phyloP scores from a whole-genome alignment of 2,888 invertebrate genomes.

The Tiliacea citrago region DNA sequence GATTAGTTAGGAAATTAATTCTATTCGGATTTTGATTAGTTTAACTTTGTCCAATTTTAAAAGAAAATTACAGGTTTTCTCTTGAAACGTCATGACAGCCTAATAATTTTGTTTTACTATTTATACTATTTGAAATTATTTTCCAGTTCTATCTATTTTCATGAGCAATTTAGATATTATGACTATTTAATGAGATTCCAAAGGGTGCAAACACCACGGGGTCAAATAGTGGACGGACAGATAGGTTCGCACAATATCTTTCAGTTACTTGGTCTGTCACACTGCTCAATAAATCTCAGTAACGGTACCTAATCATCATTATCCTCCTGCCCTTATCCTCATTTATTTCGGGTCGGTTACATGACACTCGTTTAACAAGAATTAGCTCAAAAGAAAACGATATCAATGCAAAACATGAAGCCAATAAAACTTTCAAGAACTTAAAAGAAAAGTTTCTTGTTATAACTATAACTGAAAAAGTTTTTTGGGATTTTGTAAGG shows the following conservation, averaged over 20 bases:
- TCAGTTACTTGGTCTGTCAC: not conserved
- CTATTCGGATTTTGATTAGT: not conserved
- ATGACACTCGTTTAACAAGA: not conserved
- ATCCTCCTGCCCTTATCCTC: not conserved
- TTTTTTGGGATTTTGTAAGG: constrained; percentile 5
- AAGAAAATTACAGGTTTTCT: not conserved
- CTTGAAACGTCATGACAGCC: not conserved
- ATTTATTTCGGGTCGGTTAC: not conserved
- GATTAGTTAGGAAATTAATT: no score
- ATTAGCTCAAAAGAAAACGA: constrained; percentile 6
- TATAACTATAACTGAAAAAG: constrained; percentile 12
- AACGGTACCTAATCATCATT: not conserved
- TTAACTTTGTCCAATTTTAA: not conserved
- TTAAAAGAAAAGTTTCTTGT: constrained; percentile 14
- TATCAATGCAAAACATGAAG: constrained; percentile 35
- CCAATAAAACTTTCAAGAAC: constrained; percentile 30
- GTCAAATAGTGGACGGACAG: not conserved
- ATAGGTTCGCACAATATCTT: not conserved
- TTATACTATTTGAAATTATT: not conserved
- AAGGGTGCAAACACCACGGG: not conserved
- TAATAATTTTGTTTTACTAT: not conserved
- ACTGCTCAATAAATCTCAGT: not conserved
- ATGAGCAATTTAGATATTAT: not conserved
- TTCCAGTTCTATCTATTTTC: not conserved
- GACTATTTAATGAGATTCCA: not conserved